phyloP scores from a whole-genome alignment of 2,888 invertebrate genomes.

The Drosophila kokeensis region DNA sequence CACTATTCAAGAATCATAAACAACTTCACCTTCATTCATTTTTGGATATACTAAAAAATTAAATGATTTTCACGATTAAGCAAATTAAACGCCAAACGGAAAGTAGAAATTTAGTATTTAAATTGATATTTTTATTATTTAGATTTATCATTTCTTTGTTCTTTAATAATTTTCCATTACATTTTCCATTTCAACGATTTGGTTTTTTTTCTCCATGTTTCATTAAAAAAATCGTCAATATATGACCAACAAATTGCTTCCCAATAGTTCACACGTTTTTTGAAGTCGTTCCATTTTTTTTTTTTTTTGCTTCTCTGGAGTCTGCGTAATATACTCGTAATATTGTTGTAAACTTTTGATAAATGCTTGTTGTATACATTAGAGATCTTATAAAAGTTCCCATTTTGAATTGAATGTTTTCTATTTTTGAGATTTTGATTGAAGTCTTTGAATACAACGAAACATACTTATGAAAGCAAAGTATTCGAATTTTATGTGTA shows the following conservation, averaged over 20 bases:
- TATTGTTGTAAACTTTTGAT: slow-evolving; percentile 20
- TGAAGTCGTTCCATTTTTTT: background rate
- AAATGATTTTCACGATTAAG: background rate
- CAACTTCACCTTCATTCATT: background rate
- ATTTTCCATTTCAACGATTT: slow-evolving; percentile 58
- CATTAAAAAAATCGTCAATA: slow-evolving; percentile 23
- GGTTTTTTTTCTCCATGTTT: slow-evolving; percentile 14
- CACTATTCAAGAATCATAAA: background rate
- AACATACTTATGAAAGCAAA: background rate
- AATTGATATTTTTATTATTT: slow-evolving; percentile 76
- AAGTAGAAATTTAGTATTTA: slow-evolving; percentile 45
- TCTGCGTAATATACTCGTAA: background rate
- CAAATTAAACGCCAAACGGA: background rate
- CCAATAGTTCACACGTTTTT: slow-evolving; percentile 19
- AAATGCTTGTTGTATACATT: slow-evolving; percentile 40
- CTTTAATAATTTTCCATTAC: slow-evolving; percentile 55
- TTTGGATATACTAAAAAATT: background rate
- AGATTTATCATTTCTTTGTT: slow-evolving; percentile 56
- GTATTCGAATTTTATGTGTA: background rate
- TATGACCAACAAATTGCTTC: slow-evolving; percentile 46
- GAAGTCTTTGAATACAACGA: slow-evolving; percentile 26
- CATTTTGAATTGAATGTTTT: slow-evolving; percentile 13
- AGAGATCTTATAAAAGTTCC: slow-evolving; percentile 26
- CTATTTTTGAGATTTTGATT: slow-evolving; percentile 42
- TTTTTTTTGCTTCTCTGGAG: background rate